Conservation (phyloP, 1,140 invertebrate species). For the Dendroctonus valens region DNA sequence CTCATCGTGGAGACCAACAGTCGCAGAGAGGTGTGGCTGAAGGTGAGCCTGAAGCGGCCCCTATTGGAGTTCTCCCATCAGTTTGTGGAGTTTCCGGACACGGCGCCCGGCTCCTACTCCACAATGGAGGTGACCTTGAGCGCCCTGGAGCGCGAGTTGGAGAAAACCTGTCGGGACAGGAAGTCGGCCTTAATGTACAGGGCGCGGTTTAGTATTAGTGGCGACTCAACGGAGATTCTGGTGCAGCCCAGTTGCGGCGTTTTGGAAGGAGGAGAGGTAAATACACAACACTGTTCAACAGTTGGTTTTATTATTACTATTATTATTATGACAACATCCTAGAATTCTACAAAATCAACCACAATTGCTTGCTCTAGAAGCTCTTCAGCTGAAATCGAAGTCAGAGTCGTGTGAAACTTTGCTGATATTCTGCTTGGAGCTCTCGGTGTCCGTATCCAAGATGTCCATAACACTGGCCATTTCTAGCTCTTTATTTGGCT, state of each 20-base stretch:
- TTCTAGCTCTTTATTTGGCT: slow-evolving; percentile 9
- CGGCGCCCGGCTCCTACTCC: slow-evolving; percentile 43
- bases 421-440: slow-evolving; percentile 28
- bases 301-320: neutral
- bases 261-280: slow-evolving; percentile 31
- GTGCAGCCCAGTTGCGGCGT: slow-evolving; percentile 40
- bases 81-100: slow-evolving; percentile 39
- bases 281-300: neutral
- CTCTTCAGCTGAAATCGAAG: slow-evolving; percentile 37
- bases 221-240: slow-evolving; percentile 34
- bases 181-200: slow-evolving; percentile 14
- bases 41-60: slow-evolving; percentile 22
- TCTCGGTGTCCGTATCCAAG: slow-evolving; percentile 40
- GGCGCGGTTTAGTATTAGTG: slow-evolving; percentile 37
- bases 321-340: neutral
- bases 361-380: slow-evolving; percentile 3
- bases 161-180: slow-evolving; percentile 8
- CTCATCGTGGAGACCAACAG: slow-evolving; percentile 20
- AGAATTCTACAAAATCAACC: neutral
- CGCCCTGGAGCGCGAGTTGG: slow-evolving; percentile 9
- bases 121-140: slow-evolving; percentile 31
- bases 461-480: slow-evolving; percentile 35
- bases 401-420: slow-evolving; percentile 41
- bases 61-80: slow-evolving; percentile 36
- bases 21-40: slow-evolving; percentile 25